Base-by-base conservation (phyloP, 2,113 vertebrate species). In the Pelecanus crispus region DNA sequence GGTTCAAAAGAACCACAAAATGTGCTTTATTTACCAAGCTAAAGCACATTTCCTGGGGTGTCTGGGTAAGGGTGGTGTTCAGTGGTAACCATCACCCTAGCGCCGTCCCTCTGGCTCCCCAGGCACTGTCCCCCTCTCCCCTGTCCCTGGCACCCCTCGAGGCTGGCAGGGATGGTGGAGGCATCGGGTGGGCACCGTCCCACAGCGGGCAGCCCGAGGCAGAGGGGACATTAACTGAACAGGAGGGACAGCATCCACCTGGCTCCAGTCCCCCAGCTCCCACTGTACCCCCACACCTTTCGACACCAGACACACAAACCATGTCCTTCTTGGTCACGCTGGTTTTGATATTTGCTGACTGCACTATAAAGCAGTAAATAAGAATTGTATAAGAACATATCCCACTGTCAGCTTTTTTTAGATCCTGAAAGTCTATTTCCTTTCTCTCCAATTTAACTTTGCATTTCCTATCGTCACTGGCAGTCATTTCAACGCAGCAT, bases 291-390 rank as follows among this genome's bases (percentile, higher is more conserved):
- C 42, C 29, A 18, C 9, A 0, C 22, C 65, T 29, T 20, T 56
- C 0, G 0, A 36, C 24, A 11, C 34, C 4, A 24, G 53, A 13
- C 67, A 44, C 45, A 24, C 22, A 42, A 55, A 47, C 11, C 9
- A 2, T 1, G 0, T 28, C 79, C 70, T 65, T 26, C 26, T 32
- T 4, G 0, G 2, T 24, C 45, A 2, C 0, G 1, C 0, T 29
- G 53, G 21, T 4, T 75, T 67, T 62, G 53, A 0, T 38, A 34
- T 62, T 62, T 82, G 49, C 79, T 13, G 2, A n/a, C 49, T 3
- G 34, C 15, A 12, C 44, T 16, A 13, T 11, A 29, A 40, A 73
- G 7, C 2, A 42, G 19, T 17, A 79, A 66, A 92, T 21, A 18
- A 40, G 40, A 85, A 44, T 42, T n/a, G 16, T 42, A 21, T 0